Percentiles rank a stretch among this genome's conserved stretches.
These are phyloP conservation scores for Eristalis tenax DNA, from an alignment of 2,888 invertebrate species.

Conservation along the genomic window DNA sequence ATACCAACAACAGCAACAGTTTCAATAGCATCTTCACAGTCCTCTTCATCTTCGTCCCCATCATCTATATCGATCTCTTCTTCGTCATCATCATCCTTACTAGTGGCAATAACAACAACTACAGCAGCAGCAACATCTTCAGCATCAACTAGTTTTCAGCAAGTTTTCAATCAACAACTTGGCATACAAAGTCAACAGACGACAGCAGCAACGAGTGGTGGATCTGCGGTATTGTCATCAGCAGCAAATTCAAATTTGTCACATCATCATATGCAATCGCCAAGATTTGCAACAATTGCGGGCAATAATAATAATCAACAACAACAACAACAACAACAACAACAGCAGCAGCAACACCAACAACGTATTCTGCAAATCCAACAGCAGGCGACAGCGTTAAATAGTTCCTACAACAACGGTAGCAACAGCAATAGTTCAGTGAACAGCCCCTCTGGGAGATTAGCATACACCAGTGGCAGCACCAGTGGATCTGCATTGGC, in stretches of 20 bases:
- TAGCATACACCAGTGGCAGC: slow-evolving; percentile 14
- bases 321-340: slow-evolving; percentile 52
- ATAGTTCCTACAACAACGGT: slow-evolving; percentile 70
- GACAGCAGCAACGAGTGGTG: slow-evolving; percentile 70
- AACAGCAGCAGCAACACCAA: slow-evolving; percentile 73
- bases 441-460: slow-evolving; percentile 19
- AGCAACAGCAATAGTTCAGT: slow-evolving; percentile 61
- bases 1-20: slow-evolving; percentile 73
- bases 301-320: slow-evolving; percentile 52
- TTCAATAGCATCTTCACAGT: slow-evolving; percentile 67
- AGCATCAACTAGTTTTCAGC: slow-evolving; percentile 74
- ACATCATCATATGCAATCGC: slow-evolving; percentile 73
- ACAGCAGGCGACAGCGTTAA: slow-evolving; percentile 58
- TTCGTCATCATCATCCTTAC: slow-evolving; percentile 47
- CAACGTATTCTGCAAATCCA: slow-evolving; percentile 73
- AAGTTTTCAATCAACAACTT: slow-evolving; percentile 75
- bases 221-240: slow-evolving; percentile 75
- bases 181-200: slow-evolving; percentile 72
- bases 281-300: slow-evolving; percentile 53
- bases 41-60: slow-evolving; percentile 55
- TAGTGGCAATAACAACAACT: slow-evolving; percentile 34
- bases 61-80: slow-evolving; percentile 56
- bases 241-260: slow-evolving; percentile 70
- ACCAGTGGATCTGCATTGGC: slow-evolving; percentile 49
- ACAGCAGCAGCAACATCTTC: slow-evolving; percentile 52